Conservation (phyloP, 2,888 invertebrate species). For the Andricus quercusramuli region DNA sequence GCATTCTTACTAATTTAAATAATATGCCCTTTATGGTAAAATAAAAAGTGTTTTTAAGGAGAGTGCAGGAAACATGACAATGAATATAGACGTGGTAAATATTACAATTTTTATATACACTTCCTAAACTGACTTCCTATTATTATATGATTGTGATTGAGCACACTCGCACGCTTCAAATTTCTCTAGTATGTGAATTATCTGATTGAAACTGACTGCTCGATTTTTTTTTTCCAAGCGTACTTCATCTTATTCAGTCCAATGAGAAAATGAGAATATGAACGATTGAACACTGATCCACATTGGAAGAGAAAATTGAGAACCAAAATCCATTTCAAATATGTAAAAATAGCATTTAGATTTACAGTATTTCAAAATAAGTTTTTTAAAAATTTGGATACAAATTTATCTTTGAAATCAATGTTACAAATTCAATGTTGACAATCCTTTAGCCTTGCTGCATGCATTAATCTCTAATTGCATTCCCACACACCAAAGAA, state of each 20-base stretch:
- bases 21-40: no score
- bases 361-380: background rate
- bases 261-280: no score
- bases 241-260: no score
- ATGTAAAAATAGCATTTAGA: no score
- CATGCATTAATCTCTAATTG: background rate
- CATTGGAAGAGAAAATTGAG: no score
- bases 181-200: slow-evolving; percentile 16
- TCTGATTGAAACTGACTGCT: background rate
- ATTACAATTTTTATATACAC: background rate
- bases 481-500: background rate
- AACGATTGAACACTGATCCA: no score
- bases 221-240: background rate
- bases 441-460: background rate
- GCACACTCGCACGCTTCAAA: slow-evolving; percentile 27
- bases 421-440: background rate
- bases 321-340: no score
- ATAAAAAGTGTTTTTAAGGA: background rate
- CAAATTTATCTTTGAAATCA: background rate
- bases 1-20: no score
- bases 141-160: background rate
- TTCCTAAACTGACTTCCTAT: background rate
- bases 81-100: background rate
- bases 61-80: background rate
- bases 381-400: background rate